Base-by-base conservation (phyloP, 2,113 vertebrate genomes). In the Oreotrochilus melanogaster region DNA sequence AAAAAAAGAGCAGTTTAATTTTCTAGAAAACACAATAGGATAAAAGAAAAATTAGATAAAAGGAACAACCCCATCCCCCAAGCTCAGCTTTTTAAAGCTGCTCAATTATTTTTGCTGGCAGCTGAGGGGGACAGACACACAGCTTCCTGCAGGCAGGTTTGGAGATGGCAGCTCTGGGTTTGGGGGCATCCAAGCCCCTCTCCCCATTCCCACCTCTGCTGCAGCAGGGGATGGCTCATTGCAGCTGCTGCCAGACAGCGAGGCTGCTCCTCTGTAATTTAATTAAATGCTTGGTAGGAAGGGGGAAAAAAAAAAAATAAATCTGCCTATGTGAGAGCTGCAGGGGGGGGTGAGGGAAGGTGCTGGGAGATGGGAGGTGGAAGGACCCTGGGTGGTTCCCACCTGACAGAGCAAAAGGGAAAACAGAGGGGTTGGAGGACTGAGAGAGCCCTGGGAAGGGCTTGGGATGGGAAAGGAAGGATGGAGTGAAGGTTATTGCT, bases 41-140 rank as follows among this genome's bases (percentile, higher is more conserved):
- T 21, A 23, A 79, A 84, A 83, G 81, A 75, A 91, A 72, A 91
- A 71, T 15, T 18, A 94, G 94, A 58, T 78, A 53, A 94, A 90
- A 95, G 92, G 82, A 67, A 61, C 22, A 82, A 83, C 1, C 45
- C 2, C 21, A 47, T 82, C 54, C 78, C 66, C 51, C 39, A 23
- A 86, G 88, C 93, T 90, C 90, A 6, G 81, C 71, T 7, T 73
- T 69, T 57, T 74, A 19, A 83, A 92, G 85, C 45, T 9, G n/a
- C 88, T 88, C 86, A 50, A 61, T 95, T 94, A 88, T 93, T 89
- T 91, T 67, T 72, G 37, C 66, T 33, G 82, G 85, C 74, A 78
- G 72, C n/a, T 0, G 56, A 78, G 61, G n/a, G 76, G 45, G 45
- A 21, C 39, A 39, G 39, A 39, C 11, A 39, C 15, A 31, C 0